A percentile compares a stretch with the other conserved stretches of the same genome.
These are phyloP conservation scores for Fopius arisanus DNA, from an alignment of 1,140 invertebrate species.

Conservation along the genomic window DNA sequence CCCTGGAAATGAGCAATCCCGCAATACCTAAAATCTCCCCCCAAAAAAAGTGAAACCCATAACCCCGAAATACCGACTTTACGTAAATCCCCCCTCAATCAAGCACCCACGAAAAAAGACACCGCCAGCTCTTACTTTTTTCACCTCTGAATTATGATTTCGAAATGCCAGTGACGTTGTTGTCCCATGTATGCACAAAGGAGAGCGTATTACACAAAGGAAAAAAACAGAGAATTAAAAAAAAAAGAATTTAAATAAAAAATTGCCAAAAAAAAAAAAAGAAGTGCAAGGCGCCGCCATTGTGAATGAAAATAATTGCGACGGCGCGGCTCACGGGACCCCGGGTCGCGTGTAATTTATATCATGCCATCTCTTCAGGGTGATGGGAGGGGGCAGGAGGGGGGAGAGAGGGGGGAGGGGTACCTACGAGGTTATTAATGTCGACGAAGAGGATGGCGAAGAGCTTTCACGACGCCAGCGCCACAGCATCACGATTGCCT, in stretches of 20 bases:
- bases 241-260: no score
- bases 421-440: slow-evolving; percentile 37
- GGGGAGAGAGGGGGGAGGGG: not conserved
- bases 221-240: not conserved
- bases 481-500: slow-evolving; percentile 5
- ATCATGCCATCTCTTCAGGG: slow-evolving; percentile 34
- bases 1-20: no score
- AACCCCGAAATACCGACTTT: not conserved
- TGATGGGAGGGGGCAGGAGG: not conserved
- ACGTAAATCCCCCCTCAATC: not conserved
- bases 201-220: not conserved
- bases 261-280: not conserved
- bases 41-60: not conserved
- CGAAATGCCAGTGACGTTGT: not conserved
- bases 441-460: slow-evolving; percentile 24
- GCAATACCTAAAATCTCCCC: not conserved
- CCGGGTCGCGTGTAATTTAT: slow-evolving; percentile 40
- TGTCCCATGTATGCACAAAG: not conserved
- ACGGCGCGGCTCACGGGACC: slow-evolving; percentile 26
- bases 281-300: slow-evolving; percentile 30
- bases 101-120: not conserved
- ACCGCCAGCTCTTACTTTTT: not conserved
- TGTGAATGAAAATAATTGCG: slow-evolving; percentile 42
- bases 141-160: not conserved
- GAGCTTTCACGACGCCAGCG: slow-evolving; percentile 27